Evolutionary conservation across 2,113 vertebrate species (phyloP), one percentile per base, ranked within the genome.

Genomic region (Stegastes partitus): DNA sequence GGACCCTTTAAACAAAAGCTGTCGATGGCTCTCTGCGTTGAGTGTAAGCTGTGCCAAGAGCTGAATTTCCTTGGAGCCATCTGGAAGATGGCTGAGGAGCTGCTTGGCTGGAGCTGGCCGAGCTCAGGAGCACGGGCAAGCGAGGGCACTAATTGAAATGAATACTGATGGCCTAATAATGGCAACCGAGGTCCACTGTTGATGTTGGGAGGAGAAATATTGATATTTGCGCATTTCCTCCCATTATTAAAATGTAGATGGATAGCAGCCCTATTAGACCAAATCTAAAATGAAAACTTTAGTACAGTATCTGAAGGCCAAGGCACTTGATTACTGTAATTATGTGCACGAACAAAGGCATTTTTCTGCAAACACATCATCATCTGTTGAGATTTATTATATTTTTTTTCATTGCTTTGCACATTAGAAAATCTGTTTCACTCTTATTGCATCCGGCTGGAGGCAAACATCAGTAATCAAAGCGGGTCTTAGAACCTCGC

Each of bases 1-100:
- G 34, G 74, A 79, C 72, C 70, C 79, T 84, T 69, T 73, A 80
- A 87, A 86, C 84, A 87, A 87, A 81, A 79, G 82, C 73, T 61
- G 81, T 45, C 15, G 73, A 85, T 83, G 86, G 71, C 79, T 76
- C 73, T 85, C 68, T 55, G 74, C 19, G 3, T 50, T 9, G 66
- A 69, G 65, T 15, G 62, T 62, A 16, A 72, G 74, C 75, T 39
- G 76, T 14, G 54, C 66, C 79, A 72, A 82, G 80, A 82, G 79
- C 77, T 26, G 68, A 58, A 74, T 70, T 81, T 83, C 80, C 81
- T 74, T 61, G 58, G 61, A 84, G 81, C 83, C 85, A 87, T 90
- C 67, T 86, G 87, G 79, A 80, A 84, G 53, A 77, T 68, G 75
- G 75, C 54, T 44, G 47, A 82, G 70, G 75, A 50, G 78, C 64